These are phyloP conservation scores for Eurypyga helias DNA, from an alignment of 2,113 vertebrate genomes.

Conservation along the genomic window DNA sequence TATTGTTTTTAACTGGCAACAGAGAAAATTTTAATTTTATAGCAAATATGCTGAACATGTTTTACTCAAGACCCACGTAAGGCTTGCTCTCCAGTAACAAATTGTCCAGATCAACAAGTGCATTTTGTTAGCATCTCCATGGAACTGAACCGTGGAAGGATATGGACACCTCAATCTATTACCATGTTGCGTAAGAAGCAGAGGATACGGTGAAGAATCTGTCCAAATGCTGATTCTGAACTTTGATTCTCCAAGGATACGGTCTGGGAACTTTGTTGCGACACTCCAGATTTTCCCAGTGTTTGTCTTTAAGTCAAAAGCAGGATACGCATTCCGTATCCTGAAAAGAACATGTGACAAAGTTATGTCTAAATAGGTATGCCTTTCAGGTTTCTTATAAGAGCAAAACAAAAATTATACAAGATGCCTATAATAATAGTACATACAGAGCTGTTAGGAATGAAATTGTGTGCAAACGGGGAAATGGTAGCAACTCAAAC, in stretches of 20 bases:
- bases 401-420: not conserved
- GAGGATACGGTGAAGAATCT: slow-evolving; percentile 12
- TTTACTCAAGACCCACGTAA: not conserved
- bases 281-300: slow-evolving; percentile 72
- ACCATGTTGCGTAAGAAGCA: slow-evolving; percentile 26
- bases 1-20: not conserved
- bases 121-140: not conserved
- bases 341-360: slow-evolving; percentile 43
- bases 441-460: not conserved
- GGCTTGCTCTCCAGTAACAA: not conserved
- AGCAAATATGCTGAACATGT: not conserved
- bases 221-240: slow-evolving; percentile 58
- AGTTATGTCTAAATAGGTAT: not conserved
- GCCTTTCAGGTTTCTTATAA: not conserved
- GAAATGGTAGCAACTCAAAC: not conserved
- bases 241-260: slow-evolving; percentile 31
- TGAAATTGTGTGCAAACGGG: not conserved
- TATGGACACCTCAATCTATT: not conserved
- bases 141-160: not conserved
- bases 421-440: not conserved
- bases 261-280: slow-evolving; percentile 32
- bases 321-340: slow-evolving; percentile 55
- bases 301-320: slow-evolving; percentile 63
- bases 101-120: not conserved
- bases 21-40: not conserved